Evolutionary conservation across 2,888 invertebrate genomes (phyloP).

Genomic region (Thymelicus acteon): DNA sequence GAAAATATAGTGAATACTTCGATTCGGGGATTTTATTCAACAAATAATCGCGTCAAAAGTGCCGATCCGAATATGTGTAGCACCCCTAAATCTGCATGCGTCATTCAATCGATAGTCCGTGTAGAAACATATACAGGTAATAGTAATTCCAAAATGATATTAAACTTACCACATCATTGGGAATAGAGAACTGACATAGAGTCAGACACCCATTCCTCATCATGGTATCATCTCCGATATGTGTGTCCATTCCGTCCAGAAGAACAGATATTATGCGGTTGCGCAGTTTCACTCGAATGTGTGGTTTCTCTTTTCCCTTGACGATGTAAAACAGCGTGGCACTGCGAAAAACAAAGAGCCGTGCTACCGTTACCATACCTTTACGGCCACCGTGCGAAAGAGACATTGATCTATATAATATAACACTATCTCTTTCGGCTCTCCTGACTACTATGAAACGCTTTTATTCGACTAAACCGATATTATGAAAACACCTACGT

Average conservation of each 20-base stretch:
- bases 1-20: too few species aligned
- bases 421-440: too few species aligned
- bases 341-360: slow-evolving; percentile 77
- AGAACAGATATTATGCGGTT: slow-evolving; percentile 92
- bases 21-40: too few species aligned
- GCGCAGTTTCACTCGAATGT: slow-evolving; percentile 90
- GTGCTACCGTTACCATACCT: not conserved
- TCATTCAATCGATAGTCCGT: not conserved
- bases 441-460: too few species aligned
- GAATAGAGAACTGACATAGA: slow-evolving; percentile 97
- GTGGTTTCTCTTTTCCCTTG: slow-evolving; percentile 92
- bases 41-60: too few species aligned
- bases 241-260: slow-evolving; percentile 95
- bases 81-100: not conserved
- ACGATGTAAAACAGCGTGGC: slow-evolving; percentile 98
- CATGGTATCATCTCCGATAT: slow-evolving; percentile 95
- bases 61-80: too few species aligned
- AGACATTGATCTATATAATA: too few species aligned
- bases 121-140: not conserved
- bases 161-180: slow-evolving; percentile 93
- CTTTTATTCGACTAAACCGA: too few species aligned
- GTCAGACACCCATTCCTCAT: slow-evolving; percentile 98
- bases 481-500: too few species aligned
- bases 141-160: too few species aligned
- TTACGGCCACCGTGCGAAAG: too few species aligned